Evolutionary conservation across 2,888 invertebrate genomes (phyloP).

Genomic region (Sceliomorpha sp.): DNA sequence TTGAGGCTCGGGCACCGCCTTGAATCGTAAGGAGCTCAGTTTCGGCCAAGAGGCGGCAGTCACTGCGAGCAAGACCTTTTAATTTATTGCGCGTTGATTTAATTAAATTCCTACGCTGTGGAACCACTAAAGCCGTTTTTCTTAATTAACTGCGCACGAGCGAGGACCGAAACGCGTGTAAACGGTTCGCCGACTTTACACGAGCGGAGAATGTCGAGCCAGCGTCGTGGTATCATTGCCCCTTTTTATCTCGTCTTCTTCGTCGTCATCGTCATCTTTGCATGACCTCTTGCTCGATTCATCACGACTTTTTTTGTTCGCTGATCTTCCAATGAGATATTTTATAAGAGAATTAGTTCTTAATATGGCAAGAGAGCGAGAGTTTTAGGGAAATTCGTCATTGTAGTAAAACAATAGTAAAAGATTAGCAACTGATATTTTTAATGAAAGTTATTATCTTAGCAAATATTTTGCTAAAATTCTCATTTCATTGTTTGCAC

Average conservation of each 20-base stretch:
- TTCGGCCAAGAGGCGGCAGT: constrained; percentile 13
- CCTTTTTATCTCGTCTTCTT: constrained; percentile 3
- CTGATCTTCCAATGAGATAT: too few species aligned
- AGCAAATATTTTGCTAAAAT: too few species aligned
- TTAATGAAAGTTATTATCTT: too few species aligned
- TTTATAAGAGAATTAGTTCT: too few species aligned
- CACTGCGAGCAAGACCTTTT: constrained; percentile 36
- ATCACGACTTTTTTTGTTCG: too few species aligned
- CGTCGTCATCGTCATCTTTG: neutral
- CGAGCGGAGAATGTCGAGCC: constrained; percentile 48
- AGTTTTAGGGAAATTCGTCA: too few species aligned
- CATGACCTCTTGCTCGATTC: neutral
- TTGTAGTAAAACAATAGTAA: too few species aligned
- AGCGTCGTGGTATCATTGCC: constrained; percentile 7
- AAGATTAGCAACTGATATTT: too few species aligned
- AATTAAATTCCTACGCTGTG: constrained; percentile 61
- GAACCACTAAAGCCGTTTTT: constrained; percentile 58
- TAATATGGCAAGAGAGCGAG: too few species aligned
- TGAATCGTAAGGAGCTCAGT: constrained; percentile 9
- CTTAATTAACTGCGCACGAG: constrained; percentile 63
- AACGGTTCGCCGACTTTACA: constrained; percentile 28
- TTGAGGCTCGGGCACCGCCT: neutral
- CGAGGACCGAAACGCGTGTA: constrained; percentile 25
- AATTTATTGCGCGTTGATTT: constrained; percentile 70
- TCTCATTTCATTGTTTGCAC: too few species aligned